Evolutionary conservation across 1,140 invertebrate species (phyloP).

Genomic region (Battus philenor): DNA sequence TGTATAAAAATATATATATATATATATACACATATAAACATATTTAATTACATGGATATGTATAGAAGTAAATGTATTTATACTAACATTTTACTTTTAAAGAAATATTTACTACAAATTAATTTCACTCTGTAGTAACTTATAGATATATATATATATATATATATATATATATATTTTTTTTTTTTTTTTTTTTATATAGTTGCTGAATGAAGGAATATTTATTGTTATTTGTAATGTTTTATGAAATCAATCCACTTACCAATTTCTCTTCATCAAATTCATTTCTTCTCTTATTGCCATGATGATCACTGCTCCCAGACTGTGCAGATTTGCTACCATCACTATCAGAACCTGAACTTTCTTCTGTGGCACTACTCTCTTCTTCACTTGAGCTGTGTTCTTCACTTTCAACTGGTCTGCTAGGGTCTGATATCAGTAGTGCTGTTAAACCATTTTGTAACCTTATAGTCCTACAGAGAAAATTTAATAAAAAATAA

Average conservation of each 20-base stretch:
- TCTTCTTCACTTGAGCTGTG: conserved; percentile 50
- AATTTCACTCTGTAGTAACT: too few relatives aligned
- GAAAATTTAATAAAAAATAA: conserved; percentile 7
- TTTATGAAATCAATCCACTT: conserved; percentile 18
- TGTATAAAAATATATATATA: too few relatives aligned
- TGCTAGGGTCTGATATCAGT: conserved; percentile 79
- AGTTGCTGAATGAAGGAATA: too few relatives aligned
- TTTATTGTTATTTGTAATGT: too few relatives aligned
- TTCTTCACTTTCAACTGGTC: conserved; percentile 30
- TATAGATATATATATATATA: too few relatives aligned
- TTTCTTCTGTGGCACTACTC: conserved; percentile 56
- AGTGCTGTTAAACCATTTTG: conserved; percentile 82
- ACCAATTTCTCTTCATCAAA: conserved; percentile 69
- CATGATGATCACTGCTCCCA: conserved; percentile 51
- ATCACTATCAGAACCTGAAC: conserved; percentile 56
- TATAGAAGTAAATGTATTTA: too few relatives aligned
- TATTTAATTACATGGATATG: too few relatives aligned
- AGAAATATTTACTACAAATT: too few relatives aligned
- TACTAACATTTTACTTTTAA: too few relatives aligned
- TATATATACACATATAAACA: too few relatives aligned
- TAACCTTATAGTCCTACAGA: conserved; percentile 79
- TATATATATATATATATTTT: too few relatives aligned
- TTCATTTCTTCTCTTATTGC: conserved; percentile 44
- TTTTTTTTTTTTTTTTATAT: too few relatives aligned
- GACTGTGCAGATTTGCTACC: conserved; percentile 43